A percentile compares a stretch with the other conserved stretches of the same genome.
Evolutionary conservation across 2,797 vertebrate genomes (phyloP).

Genomic region (Sebastes reedi): DNA sequence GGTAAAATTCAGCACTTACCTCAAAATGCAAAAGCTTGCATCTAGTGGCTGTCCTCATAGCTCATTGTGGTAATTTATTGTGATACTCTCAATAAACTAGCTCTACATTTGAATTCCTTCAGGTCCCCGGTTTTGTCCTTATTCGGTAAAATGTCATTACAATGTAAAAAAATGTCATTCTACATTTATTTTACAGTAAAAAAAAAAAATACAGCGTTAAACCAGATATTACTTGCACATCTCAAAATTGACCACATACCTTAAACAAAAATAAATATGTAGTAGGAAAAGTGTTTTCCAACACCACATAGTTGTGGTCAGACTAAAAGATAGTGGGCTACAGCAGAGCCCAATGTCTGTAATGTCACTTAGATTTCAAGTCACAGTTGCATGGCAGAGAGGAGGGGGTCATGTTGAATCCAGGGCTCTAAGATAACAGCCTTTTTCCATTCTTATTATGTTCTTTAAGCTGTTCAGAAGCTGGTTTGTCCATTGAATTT

Average conservation of each 20-base stretch:
- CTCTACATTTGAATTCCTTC: not conserved
- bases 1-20: slow-evolving; percentile 69
- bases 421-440: slow-evolving; percentile 1
- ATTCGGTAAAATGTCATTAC: slow-evolving; percentile 13
- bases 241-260: slow-evolving; percentile 7
- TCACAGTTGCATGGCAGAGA: slow-evolving; percentile 9
- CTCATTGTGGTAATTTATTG: not conserved
- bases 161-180: slow-evolving; percentile 30
- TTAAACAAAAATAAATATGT: slow-evolving; percentile 27
- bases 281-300: slow-evolving; percentile 3
- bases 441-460: not conserved
- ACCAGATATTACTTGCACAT: slow-evolving; percentile 28
- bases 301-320: not conserved
- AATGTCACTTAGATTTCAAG: slow-evolving; percentile 22
- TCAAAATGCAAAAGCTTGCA: not conserved
- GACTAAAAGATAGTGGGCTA: not conserved
- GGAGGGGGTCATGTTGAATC: not conserved
- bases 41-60: not conserved
- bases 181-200: slow-evolving; percentile 63
- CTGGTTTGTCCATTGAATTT: slow-evolving; percentile 86
- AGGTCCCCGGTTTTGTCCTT: not conserved
- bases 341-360: not conserved
- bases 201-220: slow-evolving; percentile 13
- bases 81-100: not conserved
- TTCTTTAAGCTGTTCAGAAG: slow-evolving; percentile 38